phyloP scores from a whole-genome alignment of 2,888 invertebrate species.

The Parnassius glacialis region DNA sequence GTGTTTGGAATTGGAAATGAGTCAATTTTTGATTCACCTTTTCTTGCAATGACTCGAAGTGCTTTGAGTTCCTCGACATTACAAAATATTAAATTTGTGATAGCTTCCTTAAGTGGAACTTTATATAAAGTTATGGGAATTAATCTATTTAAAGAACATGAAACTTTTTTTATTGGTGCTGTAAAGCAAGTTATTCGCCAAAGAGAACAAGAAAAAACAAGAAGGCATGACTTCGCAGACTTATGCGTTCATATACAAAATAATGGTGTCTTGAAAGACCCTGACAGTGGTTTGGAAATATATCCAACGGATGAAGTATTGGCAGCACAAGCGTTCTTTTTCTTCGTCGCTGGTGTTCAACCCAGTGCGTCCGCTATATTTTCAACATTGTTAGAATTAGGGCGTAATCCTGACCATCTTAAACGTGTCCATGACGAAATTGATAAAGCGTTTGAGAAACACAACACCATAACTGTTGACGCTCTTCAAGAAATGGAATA shows the following conservation, averaged over 20 bases:
- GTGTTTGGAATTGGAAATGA: constrained; percentile 60
- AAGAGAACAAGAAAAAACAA: constrained; percentile 29
- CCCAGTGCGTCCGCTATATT: constrained; percentile 53
- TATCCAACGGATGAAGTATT: constrained; percentile 53
- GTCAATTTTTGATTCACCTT: constrained; percentile 57
- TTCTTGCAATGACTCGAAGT: constrained; percentile 41
- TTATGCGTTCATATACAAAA: constrained; percentile 33
- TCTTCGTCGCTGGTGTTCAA: constrained; percentile 61
- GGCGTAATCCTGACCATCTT: constrained; percentile 48
- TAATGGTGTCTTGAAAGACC: constrained; percentile 44
- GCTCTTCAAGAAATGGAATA: constrained; percentile 47
- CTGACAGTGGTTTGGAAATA: constrained; percentile 42
- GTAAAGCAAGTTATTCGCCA: constrained; percentile 33
- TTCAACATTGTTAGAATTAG: constrained; percentile 48
- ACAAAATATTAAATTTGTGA: constrained; percentile 38
- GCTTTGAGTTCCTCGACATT: constrained; percentile 27
- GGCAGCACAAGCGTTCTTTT: constrained; percentile 59
- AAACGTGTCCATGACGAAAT: constrained; percentile 52
- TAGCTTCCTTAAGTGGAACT: constrained; percentile 30
- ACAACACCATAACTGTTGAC: constrained; percentile 46
- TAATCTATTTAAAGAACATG: constrained; percentile 27
- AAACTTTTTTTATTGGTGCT: constrained; percentile 34
- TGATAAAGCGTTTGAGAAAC: constrained; percentile 40
- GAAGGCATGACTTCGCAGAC: constrained; percentile 37
- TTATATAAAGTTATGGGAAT: constrained; percentile 30